Base-by-base conservation (phyloP, 1,140 invertebrate genomes). In the Drosophila arawakana region DNA sequence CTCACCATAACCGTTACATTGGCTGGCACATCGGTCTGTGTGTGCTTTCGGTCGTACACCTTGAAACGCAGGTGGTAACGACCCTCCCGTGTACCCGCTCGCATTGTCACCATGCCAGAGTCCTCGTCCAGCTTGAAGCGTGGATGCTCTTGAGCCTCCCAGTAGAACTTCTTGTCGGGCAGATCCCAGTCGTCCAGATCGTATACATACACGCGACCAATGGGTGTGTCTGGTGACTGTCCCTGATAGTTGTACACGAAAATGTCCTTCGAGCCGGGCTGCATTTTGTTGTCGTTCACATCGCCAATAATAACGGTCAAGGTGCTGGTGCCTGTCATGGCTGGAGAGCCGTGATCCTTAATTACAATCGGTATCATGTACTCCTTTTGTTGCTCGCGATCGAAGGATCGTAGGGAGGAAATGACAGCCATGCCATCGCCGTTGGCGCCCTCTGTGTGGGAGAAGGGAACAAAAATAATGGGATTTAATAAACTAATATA, bases 141-240 rank as follows among this genome's bases (percentile, higher is more conserved):
- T 3, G 96, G 95, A 93, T 97, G 95, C 90, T 97, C 97, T 54
- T 95, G 93, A 49, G 94, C 94, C 89, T 97, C 96, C 97, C 97
- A 98, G 81, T 97, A 98, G 93, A 99, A 99, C 84, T 97, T 98
- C 91, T 99, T 99, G 91, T 99, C 98, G 0, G 97, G 97, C 71
- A 98, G 92, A 94, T 99, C 98, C 98, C 98, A 99, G 91, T 99
- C 98, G 92, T 99, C 98, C 47, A 98, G 93, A 93, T 99, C 98
- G 91, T 98, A 97, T 0, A 99, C 98, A 92, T 99, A 98, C 2
- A 99, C 98, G 70, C 97, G 94, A 25, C 98, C 98, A 73, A 99
- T 98, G 92, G 97, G 97, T 0, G 97, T 98, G 78, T 98, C 96
- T 2, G 97, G 97, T 73, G 97, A 96, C 93, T 97, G 96, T 52